These are phyloP conservation scores for Oreochromis niloticus DNA, from an alignment of 2,113 vertebrate species.

Conservation along the genomic window DNA sequence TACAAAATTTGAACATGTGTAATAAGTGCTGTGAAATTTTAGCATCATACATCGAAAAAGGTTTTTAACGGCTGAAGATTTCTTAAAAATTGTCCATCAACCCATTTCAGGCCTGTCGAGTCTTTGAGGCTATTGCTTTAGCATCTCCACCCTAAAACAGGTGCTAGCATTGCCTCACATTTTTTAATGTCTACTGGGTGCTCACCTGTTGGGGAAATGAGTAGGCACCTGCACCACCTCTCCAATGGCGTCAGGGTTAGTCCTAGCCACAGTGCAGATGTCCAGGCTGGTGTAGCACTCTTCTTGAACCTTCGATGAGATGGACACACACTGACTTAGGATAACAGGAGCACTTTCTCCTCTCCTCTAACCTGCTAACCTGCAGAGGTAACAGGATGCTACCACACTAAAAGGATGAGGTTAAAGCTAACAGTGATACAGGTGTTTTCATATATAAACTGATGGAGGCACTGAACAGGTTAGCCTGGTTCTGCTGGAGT, in stretches of 20 bases:
- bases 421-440: neutral
- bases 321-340: neutral
- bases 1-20: neutral
- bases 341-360: neutral
- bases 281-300: slow-evolving; percentile 90
- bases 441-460: neutral
- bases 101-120: neutral
- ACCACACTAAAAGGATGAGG: neutral
- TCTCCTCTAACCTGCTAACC: neutral
- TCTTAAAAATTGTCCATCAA: neutral
- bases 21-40: neutral
- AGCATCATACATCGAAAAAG: neutral
- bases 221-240: slow-evolving; percentile 88
- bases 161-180: neutral
- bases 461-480: neutral
- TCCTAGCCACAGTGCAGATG: slow-evolving; percentile 81
- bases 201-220: slow-evolving; percentile 90
- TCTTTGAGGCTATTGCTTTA: neutral
- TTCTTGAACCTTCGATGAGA: slow-evolving; percentile 75
- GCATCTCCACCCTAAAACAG: neutral
- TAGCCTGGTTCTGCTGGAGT: neutral
- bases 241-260: slow-evolving; percentile 86
- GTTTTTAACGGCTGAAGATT: neutral
- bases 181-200: neutral
- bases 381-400: neutral